These are phyloP conservation scores for Lutraria rhynchaena DNA, from an alignment of 1,140 invertebrate genomes.

Conservation along the genomic window DNA sequence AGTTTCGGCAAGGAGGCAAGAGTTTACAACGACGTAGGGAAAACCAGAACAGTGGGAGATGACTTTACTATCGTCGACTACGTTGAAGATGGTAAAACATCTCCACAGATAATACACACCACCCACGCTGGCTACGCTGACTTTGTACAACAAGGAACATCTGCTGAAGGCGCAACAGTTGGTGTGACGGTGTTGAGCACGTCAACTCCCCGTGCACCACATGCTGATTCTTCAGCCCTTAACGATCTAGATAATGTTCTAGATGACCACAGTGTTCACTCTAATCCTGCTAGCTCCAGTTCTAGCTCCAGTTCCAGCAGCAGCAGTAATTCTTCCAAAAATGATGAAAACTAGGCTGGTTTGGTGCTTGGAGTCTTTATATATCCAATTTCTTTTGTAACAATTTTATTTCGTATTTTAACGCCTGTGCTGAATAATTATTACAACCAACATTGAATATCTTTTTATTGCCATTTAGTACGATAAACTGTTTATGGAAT, in stretches of 20 bases:
- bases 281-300: background rate
- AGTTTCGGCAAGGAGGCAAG: background rate
- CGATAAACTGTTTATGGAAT: too few relatives aligned
- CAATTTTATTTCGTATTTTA: too few relatives aligned
- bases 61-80: constrained; percentile 36
- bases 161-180: background rate
- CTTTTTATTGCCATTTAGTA: too few relatives aligned
- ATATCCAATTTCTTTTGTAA: too few relatives aligned
- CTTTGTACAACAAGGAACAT: background rate
- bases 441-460: too few relatives aligned
- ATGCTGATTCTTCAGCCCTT: constrained; percentile 20
- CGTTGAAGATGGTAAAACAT: constrained; percentile 22
- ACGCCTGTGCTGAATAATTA: too few relatives aligned
- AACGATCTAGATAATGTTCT: constrained; percentile 27
- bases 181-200: background rate
- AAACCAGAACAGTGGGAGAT: constrained; percentile 1
- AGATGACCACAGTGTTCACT: background rate
- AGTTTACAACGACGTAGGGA: background rate
- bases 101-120: background rate
- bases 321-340: background rate
- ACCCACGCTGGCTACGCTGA: background rate
- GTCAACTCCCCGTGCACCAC: background rate
- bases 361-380: too few relatives aligned
- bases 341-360: too few relatives aligned
- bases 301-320: constrained; percentile 9